Evolutionary conservation across 1,140 invertebrate species (phyloP).

Genomic region (Melipona quadrifasciata): DNA sequence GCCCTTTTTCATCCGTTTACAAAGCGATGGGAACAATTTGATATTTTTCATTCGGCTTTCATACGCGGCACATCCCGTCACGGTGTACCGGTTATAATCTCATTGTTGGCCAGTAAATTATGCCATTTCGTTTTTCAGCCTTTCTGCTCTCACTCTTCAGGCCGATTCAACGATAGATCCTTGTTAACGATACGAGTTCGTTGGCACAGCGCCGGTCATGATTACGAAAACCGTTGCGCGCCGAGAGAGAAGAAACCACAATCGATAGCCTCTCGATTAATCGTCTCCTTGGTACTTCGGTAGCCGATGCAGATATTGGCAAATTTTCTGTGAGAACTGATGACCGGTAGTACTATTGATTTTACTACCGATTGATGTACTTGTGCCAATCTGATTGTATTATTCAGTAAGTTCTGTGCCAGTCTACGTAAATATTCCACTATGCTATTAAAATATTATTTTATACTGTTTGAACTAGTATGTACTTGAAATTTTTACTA

Average conservation of each 20-base stretch:
- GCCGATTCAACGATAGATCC: slow-evolving; percentile 36
- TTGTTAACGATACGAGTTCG: slow-evolving; percentile 24
- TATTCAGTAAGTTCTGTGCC: too few relatives aligned
- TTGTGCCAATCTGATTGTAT: neutral
- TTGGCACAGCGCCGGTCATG: neutral
- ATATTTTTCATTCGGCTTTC: slow-evolving; percentile 76
- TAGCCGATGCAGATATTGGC: slow-evolving; percentile 6
- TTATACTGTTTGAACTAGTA: too few relatives aligned
- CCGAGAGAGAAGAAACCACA: neutral
- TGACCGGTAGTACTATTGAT: neutral
- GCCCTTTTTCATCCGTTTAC: slow-evolving; percentile 76
- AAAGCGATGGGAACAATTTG: slow-evolving; percentile 77
- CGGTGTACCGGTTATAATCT: slow-evolving; percentile 42
- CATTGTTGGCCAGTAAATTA: slow-evolving; percentile 58
- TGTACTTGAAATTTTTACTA: too few relatives aligned
- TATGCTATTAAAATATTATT: too few relatives aligned
- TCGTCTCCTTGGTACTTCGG: neutral
- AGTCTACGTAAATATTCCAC: neutral
- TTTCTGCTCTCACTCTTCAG: slow-evolving; percentile 8
- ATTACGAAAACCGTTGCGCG: slow-evolving; percentile 29
- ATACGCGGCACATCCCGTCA: slow-evolving; percentile 54
- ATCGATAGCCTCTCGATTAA: neutral
- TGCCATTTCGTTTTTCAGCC: slow-evolving; percentile 21
- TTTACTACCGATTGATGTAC: neutral
- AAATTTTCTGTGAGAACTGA: neutral